Percentiles rank a stretch among this genome's conserved stretches.
These are phyloP conservation scores for Cebus imitator DNA, from an alignment of 2,113 vertebrate species.

Conservation along the genomic window DNA sequence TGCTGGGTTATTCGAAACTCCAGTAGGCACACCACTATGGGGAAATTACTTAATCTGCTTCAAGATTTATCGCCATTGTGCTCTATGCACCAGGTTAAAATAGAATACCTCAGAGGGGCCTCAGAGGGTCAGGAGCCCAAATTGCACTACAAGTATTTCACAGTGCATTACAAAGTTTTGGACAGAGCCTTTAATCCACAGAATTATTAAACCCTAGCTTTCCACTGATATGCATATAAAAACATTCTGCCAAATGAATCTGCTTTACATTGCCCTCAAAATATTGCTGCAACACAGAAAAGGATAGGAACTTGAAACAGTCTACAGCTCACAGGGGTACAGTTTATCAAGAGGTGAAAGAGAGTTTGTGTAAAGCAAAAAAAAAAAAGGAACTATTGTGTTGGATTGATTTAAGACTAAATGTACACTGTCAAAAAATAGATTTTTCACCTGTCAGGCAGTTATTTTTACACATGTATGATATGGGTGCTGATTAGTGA, in stretches of 20 bases:
- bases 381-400: constrained; percentile 69
- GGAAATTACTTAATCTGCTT: constrained; percentile 79
- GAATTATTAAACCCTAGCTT: constrained; percentile 82
- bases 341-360: constrained; percentile 83
- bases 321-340: constrained; percentile 65
- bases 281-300: constrained; percentile 71
- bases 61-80: constrained; percentile 81
- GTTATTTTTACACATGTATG: constrained; percentile 78
- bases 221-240: constrained; percentile 74
- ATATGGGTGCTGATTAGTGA: constrained; percentile 74
- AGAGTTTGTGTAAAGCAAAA: constrained; percentile 78
- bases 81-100: constrained; percentile 70
- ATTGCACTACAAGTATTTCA: constrained; percentile 61
- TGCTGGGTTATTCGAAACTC: constrained; percentile 79
- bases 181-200: constrained; percentile 82
- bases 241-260: constrained; percentile 77
- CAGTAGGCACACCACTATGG: constrained; percentile 68
- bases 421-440: constrained; percentile 74
- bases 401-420: constrained; percentile 84
- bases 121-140: constrained; percentile 65
- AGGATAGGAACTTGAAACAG: constrained; percentile 70
- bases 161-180: constrained; percentile 79
- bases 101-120: constrained; percentile 61
- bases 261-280: constrained; percentile 71
- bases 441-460: constrained; percentile 79